Evolutionary conservation across 2,888 invertebrate genomes (phyloP), one percentile per base, ranked within the genome.

Genomic region (Sepioteuthis lessoniana): DNA sequence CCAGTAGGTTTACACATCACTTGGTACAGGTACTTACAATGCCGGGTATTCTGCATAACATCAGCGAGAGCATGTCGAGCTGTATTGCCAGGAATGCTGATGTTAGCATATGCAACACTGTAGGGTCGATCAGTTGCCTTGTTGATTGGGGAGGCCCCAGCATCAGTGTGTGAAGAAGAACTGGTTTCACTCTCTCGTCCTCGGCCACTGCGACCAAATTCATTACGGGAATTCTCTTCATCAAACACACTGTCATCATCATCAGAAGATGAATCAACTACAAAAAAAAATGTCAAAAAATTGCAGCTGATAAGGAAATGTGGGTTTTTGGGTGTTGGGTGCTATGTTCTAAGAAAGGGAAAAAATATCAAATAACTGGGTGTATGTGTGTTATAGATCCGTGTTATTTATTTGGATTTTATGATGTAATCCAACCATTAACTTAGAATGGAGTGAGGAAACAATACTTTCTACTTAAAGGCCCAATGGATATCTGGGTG

Each of bases 1-100:
- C 76, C 76, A 76, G 60, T 60, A 60, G 76, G 76, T 35, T 76
- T 76, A 76, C 76, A 76, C 47, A 92, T 92, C 92, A 47, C 92
- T 92, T 55, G 91, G 46, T 60, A 46, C 35, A 93, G 42, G 50
- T 47, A 95, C 96, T 96, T 95, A 96, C 96, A 96, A 95, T 96
- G 96, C 93, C 96, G 95, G 10, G 96, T 94, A 95, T 95, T 96
- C 96, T 98, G 98, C 98, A 98, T 98, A 94, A 98, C 98, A 97
- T 98, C 98, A 96, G 98, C 98, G 96, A 98, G 98, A 97, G 97
- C 97, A 94, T 96, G 98, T 98, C 94, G 98, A 98, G 97, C 98
- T 98, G 97, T 98, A 98, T 96, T 97, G 94, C 96, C 97, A 25
- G 96, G 96, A 91, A 96, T 96, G 95, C 95, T 96, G 94, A 97